phyloP scores from a whole-genome alignment of 2,888 invertebrate genomes.

The Caenorhabditis afra region DNA sequence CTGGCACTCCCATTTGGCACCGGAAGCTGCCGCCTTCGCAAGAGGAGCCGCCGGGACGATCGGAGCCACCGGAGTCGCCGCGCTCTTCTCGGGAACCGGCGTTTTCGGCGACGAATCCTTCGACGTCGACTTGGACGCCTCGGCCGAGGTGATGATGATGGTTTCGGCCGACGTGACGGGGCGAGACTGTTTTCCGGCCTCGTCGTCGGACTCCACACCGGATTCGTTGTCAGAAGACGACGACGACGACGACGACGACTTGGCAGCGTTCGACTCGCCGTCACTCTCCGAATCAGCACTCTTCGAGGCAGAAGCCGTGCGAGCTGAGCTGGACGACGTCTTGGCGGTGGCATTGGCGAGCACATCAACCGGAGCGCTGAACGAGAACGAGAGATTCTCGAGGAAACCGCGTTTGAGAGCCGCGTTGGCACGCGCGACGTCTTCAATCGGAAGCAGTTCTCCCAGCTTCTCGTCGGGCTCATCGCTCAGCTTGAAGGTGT shows the following conservation, averaged over 20 bases:
- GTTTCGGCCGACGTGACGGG: slow-evolving; percentile 60
- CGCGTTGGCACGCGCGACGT: slow-evolving; percentile 9
- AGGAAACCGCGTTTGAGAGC: slow-evolving; percentile 50
- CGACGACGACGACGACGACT: not conserved
- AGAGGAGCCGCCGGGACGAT: not conserved
- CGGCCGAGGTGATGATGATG: slow-evolving; percentile 46
- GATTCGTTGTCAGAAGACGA: not conserved
- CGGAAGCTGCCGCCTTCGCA: too few species aligned
- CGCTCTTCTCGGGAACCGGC: not conserved
- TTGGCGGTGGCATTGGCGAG: not conserved
- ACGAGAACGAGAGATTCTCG: slow-evolving; percentile 42
- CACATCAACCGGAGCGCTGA: slow-evolving; percentile 45
- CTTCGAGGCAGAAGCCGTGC: too few species aligned
- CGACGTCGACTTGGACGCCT: slow-evolving; percentile 37
- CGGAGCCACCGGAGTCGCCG: not conserved
- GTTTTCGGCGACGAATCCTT: slow-evolving; percentile 52
- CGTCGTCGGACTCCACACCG: not conserved
- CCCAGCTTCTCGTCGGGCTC: slow-evolving; percentile 16
- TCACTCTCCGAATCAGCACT: slow-evolving; percentile 13
- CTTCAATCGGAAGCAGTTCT: slow-evolving; percentile 22
- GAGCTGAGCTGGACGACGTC: slow-evolving; percentile 1
- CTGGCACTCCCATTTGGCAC: slow-evolving; percentile 45
- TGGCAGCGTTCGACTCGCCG: slow-evolving; percentile 4
- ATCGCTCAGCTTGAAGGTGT: slow-evolving; percentile 52
- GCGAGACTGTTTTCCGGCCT: slow-evolving; percentile 32